A percentile compares a stretch with the other conserved stretches of the same genome.
Conservation (phyloP, 2,888 invertebrate genomes). For the Thereva unica region DNA sequence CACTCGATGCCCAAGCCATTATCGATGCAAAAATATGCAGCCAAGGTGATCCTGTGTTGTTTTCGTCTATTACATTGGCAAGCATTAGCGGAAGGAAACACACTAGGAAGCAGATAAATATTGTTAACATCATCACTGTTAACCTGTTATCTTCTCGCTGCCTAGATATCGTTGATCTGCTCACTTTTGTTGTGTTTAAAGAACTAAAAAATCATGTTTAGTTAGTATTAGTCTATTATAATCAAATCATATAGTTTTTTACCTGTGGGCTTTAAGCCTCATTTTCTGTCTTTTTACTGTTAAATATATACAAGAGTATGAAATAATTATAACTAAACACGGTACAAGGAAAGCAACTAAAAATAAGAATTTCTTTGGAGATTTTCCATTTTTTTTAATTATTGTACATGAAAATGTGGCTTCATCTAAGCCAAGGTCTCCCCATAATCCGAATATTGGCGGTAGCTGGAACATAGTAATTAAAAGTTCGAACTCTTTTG, state of each 20-base stretch:
- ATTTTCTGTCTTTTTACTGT: slow-evolving; percentile 74
- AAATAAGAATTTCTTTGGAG: slow-evolving; percentile 84
- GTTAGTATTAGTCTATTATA: background rate
- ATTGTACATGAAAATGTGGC: slow-evolving; percentile 89
- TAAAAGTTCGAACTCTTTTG: slow-evolving; percentile 2
- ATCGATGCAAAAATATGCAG: slow-evolving; percentile 83
- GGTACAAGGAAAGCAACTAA: slow-evolving; percentile 82
- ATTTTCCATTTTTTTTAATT: slow-evolving; percentile 72
- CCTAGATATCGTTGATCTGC: slow-evolving; percentile 48
- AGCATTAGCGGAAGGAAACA: slow-evolving; percentile 88
- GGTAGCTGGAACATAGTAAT: slow-evolving; percentile 65
- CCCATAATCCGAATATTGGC: slow-evolving; percentile 82
- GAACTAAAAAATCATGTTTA: slow-evolving; percentile 43
- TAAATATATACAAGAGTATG: slow-evolving; percentile 85
- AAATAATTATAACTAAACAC: slow-evolving; percentile 80
- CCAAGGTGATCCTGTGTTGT: slow-evolving; percentile 69
- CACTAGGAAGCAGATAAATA: slow-evolving; percentile 82
- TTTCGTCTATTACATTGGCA: slow-evolving; percentile 84
- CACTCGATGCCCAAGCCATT: slow-evolving; percentile 87
- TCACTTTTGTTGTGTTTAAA: slow-evolving; percentile 50
- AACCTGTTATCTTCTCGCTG: slow-evolving; percentile 76
- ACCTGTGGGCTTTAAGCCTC: slow-evolving; percentile 74
- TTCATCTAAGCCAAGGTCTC: slow-evolving; percentile 76
- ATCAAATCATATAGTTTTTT: slow-evolving; percentile 55
- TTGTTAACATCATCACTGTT: slow-evolving; percentile 83